Percentiles rank a stretch among this genome's conserved stretches.
These are phyloP conservation scores for Magallana gigas DNA, from an alignment of 1,140 invertebrate species.

Conservation along the genomic window DNA sequence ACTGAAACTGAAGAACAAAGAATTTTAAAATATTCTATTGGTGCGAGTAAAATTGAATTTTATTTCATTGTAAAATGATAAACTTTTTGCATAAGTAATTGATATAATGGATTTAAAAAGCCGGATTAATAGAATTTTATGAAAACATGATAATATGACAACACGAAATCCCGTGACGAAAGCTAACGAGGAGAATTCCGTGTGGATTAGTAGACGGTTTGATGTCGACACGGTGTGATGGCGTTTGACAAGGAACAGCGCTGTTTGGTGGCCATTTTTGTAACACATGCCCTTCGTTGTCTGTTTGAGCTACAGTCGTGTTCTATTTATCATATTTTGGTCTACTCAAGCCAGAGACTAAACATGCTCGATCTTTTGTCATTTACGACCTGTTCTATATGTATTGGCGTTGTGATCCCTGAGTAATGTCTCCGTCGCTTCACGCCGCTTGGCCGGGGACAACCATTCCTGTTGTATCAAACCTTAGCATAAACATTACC, in stretches of 20 bases:
- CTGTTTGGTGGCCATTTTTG: conserved; percentile 25
- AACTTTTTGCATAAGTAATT: too few relatives aligned
- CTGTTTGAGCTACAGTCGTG: neutral
- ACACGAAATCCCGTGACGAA: neutral
- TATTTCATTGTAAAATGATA: too few relatives aligned
- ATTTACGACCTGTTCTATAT: conserved; percentile 1
- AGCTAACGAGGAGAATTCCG: neutral
- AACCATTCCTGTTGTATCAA: neutral
- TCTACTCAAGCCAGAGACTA: conserved; percentile 13
- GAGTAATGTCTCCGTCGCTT: neutral
- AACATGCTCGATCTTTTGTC: neutral
- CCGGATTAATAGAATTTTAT: too few relatives aligned
- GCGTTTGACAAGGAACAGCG: conserved; percentile 13
- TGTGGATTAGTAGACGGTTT: neutral
- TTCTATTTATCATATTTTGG: conserved; percentile 24
- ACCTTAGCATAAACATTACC: neutral
- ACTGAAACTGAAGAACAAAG: too few relatives aligned
- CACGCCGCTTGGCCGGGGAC: too few relatives aligned
- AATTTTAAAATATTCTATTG: too few relatives aligned
- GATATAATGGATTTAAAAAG: too few relatives aligned
- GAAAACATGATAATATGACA: too few relatives aligned
- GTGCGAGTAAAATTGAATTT: too few relatives aligned
- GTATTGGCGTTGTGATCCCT: neutral
- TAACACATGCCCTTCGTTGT: neutral
- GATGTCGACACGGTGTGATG: neutral